These are phyloP conservation scores for Zelleria hepariella DNA, from an alignment of 2,888 invertebrate species.

Conservation along the genomic window DNA sequence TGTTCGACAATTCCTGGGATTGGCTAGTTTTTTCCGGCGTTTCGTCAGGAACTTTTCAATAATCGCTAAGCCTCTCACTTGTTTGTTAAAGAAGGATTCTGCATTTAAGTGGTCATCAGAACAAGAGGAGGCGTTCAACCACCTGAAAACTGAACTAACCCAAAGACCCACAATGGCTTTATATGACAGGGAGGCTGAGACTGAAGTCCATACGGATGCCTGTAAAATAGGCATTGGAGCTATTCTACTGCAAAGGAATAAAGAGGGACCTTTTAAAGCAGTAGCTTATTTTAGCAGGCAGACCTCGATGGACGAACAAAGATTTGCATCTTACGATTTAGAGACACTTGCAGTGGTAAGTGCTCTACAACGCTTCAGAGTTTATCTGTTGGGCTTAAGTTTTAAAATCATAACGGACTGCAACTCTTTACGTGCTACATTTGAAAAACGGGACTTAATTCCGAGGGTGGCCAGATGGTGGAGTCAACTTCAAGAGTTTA, in stretches of 20 bases:
- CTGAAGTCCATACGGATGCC: slow-evolving; percentile 33
- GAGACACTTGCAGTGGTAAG: slow-evolving; percentile 13
- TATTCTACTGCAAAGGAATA: slow-evolving; percentile 24
- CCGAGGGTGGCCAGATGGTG: slow-evolving; percentile 16
- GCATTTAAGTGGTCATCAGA: slow-evolving; percentile 16
- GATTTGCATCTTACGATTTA: slow-evolving; percentile 3
- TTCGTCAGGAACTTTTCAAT: slow-evolving; percentile 21
- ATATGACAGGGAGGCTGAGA: slow-evolving; percentile 19
- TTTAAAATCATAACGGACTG: slow-evolving; percentile 21
- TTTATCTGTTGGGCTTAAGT: slow-evolving; percentile 13
- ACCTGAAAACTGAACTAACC: slow-evolving; percentile 18
- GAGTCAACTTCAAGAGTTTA: slow-evolving; percentile 8
- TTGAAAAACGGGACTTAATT: slow-evolving; percentile 16
- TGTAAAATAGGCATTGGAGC: slow-evolving; percentile 24
- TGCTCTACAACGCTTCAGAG: slow-evolving; percentile 15
- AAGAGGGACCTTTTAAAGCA: slow-evolving; percentile 7
- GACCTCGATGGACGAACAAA: slow-evolving; percentile 8
- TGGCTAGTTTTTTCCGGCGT: slow-evolving; percentile 23
- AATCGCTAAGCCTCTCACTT: slow-evolving; percentile 20
- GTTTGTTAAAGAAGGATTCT: slow-evolving; percentile 13
- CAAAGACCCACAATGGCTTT: slow-evolving; percentile 23
- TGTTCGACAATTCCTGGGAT: slow-evolving; percentile 22
- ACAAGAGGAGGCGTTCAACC: slow-evolving; percentile 18
- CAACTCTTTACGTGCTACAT: slow-evolving; percentile 14
- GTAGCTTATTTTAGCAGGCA: slow-evolving; percentile 20